Evolutionary conservation across 2,888 invertebrate species (phyloP).

Genomic region (Prosopocoilus inquinatus): DNA sequence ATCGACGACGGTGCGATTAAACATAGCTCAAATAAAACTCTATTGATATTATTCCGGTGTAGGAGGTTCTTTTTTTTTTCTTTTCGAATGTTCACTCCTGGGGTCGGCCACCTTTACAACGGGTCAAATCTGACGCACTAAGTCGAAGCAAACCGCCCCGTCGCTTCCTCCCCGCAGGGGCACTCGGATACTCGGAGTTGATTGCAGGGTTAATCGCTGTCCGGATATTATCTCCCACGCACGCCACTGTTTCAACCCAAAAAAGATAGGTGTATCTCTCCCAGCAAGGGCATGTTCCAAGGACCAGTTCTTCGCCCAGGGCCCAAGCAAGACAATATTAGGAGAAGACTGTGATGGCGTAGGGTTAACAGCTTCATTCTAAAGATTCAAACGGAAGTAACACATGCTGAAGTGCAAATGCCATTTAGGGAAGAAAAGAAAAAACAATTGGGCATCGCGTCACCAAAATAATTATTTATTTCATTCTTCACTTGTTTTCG

Average conservation of each 20-base stretch:
- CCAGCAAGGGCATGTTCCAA: slow-evolving; percentile 39
- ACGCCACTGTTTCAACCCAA: slow-evolving; percentile 14
- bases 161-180: slow-evolving; percentile 35
- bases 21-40: no score
- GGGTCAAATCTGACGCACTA: neutral
- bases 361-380: slow-evolving; percentile 10
- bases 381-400: neutral
- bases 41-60: no score
- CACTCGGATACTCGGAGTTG: slow-evolving; percentile 39
- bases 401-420: no score
- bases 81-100: slow-evolving; percentile 26
- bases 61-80: neutral
- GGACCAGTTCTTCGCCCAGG: neutral
- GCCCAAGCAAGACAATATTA: neutral
- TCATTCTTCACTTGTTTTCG: no score
- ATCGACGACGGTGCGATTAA: no score
- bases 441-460: no score
- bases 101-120: slow-evolving; percentile 5
- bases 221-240: slow-evolving; percentile 6
- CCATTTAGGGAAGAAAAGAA: no score
- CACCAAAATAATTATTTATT: no score
- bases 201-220: slow-evolving; percentile 33
- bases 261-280: slow-evolving; percentile 38
- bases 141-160: neutral
- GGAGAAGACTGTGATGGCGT: neutral